phyloP scores from a whole-genome alignment of 2,113 vertebrate species.

The Ascaphus truei region DNA sequence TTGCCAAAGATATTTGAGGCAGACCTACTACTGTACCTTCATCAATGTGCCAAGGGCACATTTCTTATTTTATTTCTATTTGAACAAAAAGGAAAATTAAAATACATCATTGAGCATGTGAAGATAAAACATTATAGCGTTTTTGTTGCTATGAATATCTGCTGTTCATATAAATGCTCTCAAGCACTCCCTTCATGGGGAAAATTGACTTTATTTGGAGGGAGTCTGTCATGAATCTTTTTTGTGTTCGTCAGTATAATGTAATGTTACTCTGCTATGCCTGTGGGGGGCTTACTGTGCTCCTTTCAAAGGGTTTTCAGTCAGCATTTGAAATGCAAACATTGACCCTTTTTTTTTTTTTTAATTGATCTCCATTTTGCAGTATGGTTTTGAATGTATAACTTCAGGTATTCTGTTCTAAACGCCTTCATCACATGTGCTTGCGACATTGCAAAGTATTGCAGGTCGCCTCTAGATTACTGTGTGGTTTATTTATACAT shows the following conservation, averaged over 20 bases:
- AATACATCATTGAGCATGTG: no score
- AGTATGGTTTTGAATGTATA: neutral
- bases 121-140: no score
- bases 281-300: neutral
- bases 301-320: constrained; percentile 7
- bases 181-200: neutral
- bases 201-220: neutral
- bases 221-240: constrained; percentile 3
- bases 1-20: no score
- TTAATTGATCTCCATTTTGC: neutral
- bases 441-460: no score
- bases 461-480: no score
- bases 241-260: neutral
- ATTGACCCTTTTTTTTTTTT: neutral
- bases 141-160: neutral
- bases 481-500: no score
- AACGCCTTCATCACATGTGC: neutral
- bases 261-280: constrained; percentile 6
- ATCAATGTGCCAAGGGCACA: no score
- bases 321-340: constrained; percentile 26
- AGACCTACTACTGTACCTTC: no score
- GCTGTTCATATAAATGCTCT: neutral
- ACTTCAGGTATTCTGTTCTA: neutral
- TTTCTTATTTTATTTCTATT: no score
- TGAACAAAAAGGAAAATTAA: no score